Percentiles rank a stretch among this genome's conserved stretches.
Conservation (phyloP, 2,797 vertebrate genomes). For the Stomatorhinus walkeri region DNA sequence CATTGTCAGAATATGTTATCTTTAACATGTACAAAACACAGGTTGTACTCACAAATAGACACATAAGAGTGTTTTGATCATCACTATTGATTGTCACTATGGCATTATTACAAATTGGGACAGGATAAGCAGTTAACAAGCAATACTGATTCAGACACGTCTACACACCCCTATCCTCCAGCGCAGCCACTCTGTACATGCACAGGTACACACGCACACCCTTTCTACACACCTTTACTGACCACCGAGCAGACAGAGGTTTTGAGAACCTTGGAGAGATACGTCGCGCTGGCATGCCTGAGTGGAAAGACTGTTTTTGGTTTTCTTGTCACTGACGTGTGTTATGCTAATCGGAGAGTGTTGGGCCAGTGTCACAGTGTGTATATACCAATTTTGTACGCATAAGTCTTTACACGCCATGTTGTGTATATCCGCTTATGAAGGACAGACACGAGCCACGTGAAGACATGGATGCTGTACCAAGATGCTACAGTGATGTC, state of each 20-base stretch:
- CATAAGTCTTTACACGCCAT: conserved; percentile 59
- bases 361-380: not conserved
- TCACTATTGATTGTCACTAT: not conserved
- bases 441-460: not conserved
- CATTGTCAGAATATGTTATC: not conserved
- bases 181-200: conserved; percentile 21
- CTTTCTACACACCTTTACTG: not conserved
- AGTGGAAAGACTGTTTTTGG: conserved; percentile 59
- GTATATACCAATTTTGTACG: conserved; percentile 53
- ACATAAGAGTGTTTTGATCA: not conserved
- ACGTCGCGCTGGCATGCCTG: not conserved
- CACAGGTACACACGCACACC: not conserved
- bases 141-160: not conserved
- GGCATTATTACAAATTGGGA: not conserved
- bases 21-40: not conserved
- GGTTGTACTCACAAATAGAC: not conserved
- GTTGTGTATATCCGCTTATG: conserved; percentile 33
- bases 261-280: not conserved
- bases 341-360: conserved; percentile 6
- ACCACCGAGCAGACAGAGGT: not conserved
- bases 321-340: conserved; percentile 65
- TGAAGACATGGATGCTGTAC: not conserved
- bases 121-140: not conserved
- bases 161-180: not conserved
- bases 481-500: not conserved